Percentiles rank a stretch among this genome's conserved stretches.
Evolutionary conservation across 2,113 vertebrate species (phyloP).

Genomic region (Datnioides undecimradiatus): DNA sequence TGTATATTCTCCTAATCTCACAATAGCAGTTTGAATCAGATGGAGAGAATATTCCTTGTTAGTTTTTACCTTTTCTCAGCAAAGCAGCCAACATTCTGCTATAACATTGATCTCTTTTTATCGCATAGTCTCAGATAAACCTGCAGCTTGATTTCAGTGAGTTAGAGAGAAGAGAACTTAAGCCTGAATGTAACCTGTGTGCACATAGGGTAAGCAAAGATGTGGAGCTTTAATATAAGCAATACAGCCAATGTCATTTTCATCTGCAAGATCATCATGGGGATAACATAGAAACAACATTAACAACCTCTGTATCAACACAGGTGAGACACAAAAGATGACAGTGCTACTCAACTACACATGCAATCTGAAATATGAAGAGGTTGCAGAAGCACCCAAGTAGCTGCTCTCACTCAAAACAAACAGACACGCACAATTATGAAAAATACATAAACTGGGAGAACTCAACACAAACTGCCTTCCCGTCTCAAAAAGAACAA

Average conservation of each 20-base stretch:
- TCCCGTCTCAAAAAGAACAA: neutral
- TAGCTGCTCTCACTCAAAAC: constrained; percentile 14
- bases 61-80: neutral
- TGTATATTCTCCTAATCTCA: neutral
- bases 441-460: constrained; percentile 14
- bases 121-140: neutral
- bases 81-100: neutral
- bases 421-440: constrained; percentile 12
- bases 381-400: neutral
- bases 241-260: neutral
- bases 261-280: neutral
- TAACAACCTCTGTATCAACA: neutral
- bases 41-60: neutral
- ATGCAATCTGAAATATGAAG: constrained; percentile 8
- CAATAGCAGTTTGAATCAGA: neutral
- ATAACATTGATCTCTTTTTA: neutral
- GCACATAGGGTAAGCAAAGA: neutral
- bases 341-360: neutral
- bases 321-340: neutral
- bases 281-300: neutral
- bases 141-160: constrained; percentile 2
- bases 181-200: neutral
- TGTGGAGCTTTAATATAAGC: too few relatives aligned
- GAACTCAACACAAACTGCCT: neutral
- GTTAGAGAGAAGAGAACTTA: neutral